Percentiles rank a stretch among this genome's conserved stretches.
These are phyloP conservation scores for Sternarchorhynchus goeldii DNA, from an alignment of 2,797 vertebrate species.

Conservation along the genomic window DNA sequence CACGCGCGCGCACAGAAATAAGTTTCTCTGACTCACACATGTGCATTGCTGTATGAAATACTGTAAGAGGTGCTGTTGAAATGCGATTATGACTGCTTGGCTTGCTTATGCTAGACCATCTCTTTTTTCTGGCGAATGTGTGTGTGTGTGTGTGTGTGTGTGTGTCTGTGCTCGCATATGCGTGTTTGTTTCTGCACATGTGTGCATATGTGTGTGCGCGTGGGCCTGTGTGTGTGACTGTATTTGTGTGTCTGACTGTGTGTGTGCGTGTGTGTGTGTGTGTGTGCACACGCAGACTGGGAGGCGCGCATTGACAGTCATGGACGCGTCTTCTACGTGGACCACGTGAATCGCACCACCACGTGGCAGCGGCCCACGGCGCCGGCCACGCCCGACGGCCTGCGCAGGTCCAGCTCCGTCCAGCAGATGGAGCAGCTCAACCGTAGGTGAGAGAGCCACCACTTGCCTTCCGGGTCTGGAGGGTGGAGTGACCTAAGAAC, in stretches of 20 bases:
- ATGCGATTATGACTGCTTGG: no score
- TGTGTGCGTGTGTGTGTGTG: constrained; percentile 35
- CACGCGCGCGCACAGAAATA: neutral
- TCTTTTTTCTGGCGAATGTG: neutral
- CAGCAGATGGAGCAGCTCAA: constrained; percentile 93
- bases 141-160: constrained; percentile 43
- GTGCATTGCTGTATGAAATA: no score
- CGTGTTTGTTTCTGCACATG: neutral
- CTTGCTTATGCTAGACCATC: neutral
- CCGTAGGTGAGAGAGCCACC: constrained; percentile 72
- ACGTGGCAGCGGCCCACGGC: constrained; percentile 87
- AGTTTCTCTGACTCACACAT: neutral
- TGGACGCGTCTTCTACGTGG: constrained; percentile 86
- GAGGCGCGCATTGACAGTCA: constrained; percentile 91
- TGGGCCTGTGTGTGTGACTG: constrained; percentile 20
- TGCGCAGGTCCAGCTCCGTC: constrained; percentile 82
- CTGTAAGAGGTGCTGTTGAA: no score
- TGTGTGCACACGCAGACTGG: constrained; percentile 76
- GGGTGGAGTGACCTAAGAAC: no score
- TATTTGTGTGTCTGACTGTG: constrained; percentile 37
- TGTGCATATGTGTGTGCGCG: constrained; percentile 46
- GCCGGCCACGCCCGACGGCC: constrained; percentile 82
- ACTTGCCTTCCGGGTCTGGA: no score
- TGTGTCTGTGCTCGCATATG: neutral
- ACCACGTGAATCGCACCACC: constrained; percentile 86